A percentile compares a stretch with the other conserved stretches of the same genome.
phyloP scores from a whole-genome alignment of 2,113 vertebrate species.

The Oceanodroma tethys region DNA sequence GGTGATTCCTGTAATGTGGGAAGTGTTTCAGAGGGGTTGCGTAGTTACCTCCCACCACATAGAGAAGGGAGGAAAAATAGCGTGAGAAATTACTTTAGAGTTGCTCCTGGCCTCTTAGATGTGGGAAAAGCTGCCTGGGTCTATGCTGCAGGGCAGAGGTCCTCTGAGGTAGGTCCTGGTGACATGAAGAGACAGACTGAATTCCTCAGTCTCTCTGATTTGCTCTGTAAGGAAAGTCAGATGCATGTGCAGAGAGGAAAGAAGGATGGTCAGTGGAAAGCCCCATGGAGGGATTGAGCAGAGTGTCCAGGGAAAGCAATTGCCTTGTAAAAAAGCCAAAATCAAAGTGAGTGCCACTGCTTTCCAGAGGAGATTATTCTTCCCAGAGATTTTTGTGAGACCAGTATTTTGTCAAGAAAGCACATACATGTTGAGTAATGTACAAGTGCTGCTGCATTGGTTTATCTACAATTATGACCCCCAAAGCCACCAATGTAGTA shows the following conservation, averaged over 20 bases:
- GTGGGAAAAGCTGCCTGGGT: background rate
- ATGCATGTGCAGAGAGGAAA: background rate
- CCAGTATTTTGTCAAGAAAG: background rate
- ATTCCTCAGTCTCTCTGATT: background rate
- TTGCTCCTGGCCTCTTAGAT: background rate
- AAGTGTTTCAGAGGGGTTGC: background rate
- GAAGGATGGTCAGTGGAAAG: background rate
- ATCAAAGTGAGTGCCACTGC: background rate
- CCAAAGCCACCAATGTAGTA: background rate
- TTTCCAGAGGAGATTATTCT: background rate
- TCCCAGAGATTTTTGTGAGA: background rate
- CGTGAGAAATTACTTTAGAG: background rate
- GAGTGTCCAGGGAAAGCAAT: background rate
- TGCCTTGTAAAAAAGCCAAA: background rate
- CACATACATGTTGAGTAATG: background rate
- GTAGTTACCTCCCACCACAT: rapidly evolving
- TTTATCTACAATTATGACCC: background rate
- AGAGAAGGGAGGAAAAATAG: background rate
- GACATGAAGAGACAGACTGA: background rate
- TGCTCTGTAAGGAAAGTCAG: background rate
- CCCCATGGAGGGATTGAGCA: background rate
- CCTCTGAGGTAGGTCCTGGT: background rate
- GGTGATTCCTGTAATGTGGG: background rate
- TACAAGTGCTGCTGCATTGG: background rate
- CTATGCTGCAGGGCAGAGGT: background rate